phyloP scores from a whole-genome alignment of 2,888 invertebrate species.

The Chydorus sphaericus region DNA sequence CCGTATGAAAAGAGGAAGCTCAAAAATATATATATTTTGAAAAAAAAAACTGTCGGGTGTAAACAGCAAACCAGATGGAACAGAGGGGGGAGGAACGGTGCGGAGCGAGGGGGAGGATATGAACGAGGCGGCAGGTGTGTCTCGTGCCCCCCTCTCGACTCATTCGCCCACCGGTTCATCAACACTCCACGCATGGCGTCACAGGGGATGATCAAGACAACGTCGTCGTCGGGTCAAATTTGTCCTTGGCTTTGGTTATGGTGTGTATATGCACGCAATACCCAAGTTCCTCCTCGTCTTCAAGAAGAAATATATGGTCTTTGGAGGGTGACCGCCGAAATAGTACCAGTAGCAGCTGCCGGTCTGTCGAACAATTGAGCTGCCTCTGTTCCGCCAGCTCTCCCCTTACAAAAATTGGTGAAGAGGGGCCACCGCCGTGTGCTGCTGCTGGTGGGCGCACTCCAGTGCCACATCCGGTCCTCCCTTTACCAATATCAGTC shows the following conservation, averaged over 20 bases:
- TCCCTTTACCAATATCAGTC: not conserved
- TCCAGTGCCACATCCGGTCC: not conserved
- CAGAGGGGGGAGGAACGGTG: not conserved
- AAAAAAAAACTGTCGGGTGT: no score
- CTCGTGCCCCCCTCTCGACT: not conserved
- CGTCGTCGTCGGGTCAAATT: no score
- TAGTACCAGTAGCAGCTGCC: conserved; percentile 9
- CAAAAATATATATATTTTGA: no score
- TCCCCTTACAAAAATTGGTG: not conserved
- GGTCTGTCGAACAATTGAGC: no score
- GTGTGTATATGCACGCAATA: no score
- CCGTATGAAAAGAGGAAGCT: no score
- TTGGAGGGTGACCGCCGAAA: conserved; percentile 6
- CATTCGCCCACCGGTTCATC: no score
- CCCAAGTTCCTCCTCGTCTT: not conserved
- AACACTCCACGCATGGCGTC: no score
- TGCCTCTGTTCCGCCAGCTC: not conserved
- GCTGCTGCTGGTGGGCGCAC: no score
- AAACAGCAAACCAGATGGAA: conserved; percentile 4
- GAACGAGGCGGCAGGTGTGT: conserved; percentile 5
- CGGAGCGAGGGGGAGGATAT: not conserved
- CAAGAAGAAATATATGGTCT: not conserved
- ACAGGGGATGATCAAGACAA: no score
- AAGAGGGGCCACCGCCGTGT: no score
- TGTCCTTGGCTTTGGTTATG: no score